Evolutionary conservation across 2,113 vertebrate species (phyloP).

Genomic region (Oncorhynchus gorbuscha): DNA sequence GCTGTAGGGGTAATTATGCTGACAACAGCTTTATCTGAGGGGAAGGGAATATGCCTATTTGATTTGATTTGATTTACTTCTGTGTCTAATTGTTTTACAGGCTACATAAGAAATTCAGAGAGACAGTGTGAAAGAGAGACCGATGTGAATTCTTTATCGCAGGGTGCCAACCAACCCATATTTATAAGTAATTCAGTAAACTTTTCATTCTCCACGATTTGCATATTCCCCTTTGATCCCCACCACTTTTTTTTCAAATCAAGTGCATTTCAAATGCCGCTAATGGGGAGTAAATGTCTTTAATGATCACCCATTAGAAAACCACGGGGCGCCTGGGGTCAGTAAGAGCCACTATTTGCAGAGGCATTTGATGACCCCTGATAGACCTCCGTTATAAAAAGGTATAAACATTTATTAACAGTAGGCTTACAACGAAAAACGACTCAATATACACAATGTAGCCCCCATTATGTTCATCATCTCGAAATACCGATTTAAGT

Average conservation of each 20-base stretch:
- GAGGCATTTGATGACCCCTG: not conserved
- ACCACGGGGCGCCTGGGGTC: not conserved
- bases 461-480: no score
- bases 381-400: no score
- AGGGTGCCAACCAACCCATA: slow-evolving; percentile 44
- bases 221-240: slow-evolving; percentile 60
- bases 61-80: no score
- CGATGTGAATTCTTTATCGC: slow-evolving; percentile 32
- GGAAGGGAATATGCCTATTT: not conserved
- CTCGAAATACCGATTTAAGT: no score
- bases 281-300: slow-evolving; percentile 26
- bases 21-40: not conserved
- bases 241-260: slow-evolving; percentile 40
- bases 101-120: slow-evolving; percentile 21
- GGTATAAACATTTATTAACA: no score
- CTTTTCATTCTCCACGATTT: slow-evolving; percentile 43
- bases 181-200: slow-evolving; percentile 61
- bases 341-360: not conserved
- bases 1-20: not conserved
- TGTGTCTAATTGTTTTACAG: slow-evolving; percentile 1
- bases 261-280: slow-evolving; percentile 50
- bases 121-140: slow-evolving; percentile 7
- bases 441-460: no score
- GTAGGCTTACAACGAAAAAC: no score
- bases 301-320: slow-evolving; percentile 9